Conservation (phyloP, 2,797 vertebrate genomes). For the Rallus crepitans region DNA sequence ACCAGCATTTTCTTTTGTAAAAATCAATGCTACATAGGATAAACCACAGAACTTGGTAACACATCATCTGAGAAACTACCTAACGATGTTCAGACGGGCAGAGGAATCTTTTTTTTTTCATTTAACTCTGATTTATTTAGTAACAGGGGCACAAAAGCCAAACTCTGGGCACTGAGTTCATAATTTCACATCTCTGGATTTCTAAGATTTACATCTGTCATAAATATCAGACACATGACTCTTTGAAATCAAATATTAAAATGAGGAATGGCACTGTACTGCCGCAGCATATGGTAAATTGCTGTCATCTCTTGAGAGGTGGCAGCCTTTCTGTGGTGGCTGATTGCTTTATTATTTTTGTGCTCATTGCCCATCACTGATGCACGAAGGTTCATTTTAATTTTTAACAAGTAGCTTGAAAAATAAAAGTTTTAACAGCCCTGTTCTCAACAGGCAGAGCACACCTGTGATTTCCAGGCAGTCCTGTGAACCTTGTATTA, state of each 20-base stretch:
- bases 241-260: constrained; percentile 65
- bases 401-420: constrained; percentile 10
- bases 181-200: background rate
- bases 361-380: constrained; percentile 31
- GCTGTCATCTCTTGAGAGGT: constrained; percentile 44
- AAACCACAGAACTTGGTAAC: background rate
- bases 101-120: background rate
- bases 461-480: background rate
- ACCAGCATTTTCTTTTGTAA: background rate
- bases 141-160: background rate
- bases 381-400: constrained; percentile 6
- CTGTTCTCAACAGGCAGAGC: background rate
- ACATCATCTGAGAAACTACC: background rate
- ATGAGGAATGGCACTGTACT: background rate
- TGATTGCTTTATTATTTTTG: constrained; percentile 68
- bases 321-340: constrained; percentile 24
- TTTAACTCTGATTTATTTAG: background rate
- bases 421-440: background rate
- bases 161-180: background rate
- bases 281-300: background rate
- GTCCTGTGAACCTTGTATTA: background rate
- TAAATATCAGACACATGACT: constrained; percentile 34
- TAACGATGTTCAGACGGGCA: background rate
- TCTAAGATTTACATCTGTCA: constrained; percentile 31
- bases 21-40: background rate